These are phyloP conservation scores for Watsonalla cultraria DNA, from an alignment of 2,888 invertebrate species.

Conservation along the genomic window DNA sequence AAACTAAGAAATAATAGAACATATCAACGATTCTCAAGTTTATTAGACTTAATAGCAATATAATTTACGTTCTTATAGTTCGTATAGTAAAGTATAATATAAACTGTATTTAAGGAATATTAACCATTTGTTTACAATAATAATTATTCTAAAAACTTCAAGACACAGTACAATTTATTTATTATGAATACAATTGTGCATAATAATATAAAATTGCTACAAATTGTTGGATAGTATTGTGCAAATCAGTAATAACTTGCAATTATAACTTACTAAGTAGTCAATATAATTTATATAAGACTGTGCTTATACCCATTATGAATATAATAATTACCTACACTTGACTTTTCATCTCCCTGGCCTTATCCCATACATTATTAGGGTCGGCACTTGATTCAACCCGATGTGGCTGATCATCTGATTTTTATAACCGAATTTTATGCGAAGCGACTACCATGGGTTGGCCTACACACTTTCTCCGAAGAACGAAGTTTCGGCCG, in stretches of 20 bases:
- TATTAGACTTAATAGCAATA: not conserved
- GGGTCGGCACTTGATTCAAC: too few species aligned
- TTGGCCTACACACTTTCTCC: too few species aligned
- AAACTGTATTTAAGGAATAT: not conserved
- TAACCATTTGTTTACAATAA: not conserved
- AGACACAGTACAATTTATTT: not conserved
- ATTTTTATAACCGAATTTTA: too few species aligned
- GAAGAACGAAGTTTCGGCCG: too few species aligned
- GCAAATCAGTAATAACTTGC: not conserved
- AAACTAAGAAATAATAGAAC: not conserved
- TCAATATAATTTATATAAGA: not conserved
- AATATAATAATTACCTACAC: not conserved
- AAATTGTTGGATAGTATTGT: not conserved
- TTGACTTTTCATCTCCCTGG: not conserved
- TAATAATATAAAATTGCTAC: too few species aligned
- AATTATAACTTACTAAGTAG: not conserved
- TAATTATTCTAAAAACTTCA: not conserved
- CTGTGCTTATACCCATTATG: not conserved
- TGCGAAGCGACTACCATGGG: too few species aligned
- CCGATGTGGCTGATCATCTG: too few species aligned
- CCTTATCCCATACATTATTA: too few species aligned
- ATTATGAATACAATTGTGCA: not conserved
- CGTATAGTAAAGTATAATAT: not conserved
- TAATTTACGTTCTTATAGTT: not conserved
- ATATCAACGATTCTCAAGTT: not conserved